Evolutionary conservation across 2,113 vertebrate genomes (phyloP), one percentile per base, ranked within the genome.

Genomic region (Menura novaehollandiae): DNA sequence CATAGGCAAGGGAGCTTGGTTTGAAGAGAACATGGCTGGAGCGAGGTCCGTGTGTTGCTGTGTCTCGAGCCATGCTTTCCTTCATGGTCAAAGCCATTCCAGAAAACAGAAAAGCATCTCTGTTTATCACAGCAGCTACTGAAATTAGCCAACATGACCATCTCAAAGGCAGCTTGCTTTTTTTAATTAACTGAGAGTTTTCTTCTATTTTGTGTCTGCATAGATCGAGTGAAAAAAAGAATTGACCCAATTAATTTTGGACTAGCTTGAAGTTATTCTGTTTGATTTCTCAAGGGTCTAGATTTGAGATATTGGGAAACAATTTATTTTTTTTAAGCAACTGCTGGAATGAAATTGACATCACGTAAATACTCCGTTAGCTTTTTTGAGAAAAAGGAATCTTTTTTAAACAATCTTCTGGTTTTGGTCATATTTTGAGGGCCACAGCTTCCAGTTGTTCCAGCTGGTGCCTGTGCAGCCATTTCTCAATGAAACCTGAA

Each of bases 11-110:
- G 4, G 19, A 69, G 9, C 13, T 76, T 80, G 28, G 0, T 2
- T 49, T 59, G 58, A 81, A n/a, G 17, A 64, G 35, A 73, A 59
- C 17, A 44, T 1, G 2, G 35, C 30, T 44, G n/a, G 47, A 84
- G 7, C 4, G 0, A 8, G 13, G 16, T 53, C 35, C 10, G 2
- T 43, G 6, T 53, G 30, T n/a, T 3, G 0, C 67, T 44, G n/a
- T 37, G 52, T 11, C 12, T 86, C 7, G 1, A 63, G 28, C 7
- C 8, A 12, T 62, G 26, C 11, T 4, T 60, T 72, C 30, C 60
- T 46, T 43, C 15, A 32, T 26, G 4, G 68, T 85, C 59, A 88
- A 81, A 66, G 6, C 35, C 33, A 52, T 41, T 35, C 14, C 62
- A 2, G 16, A 43, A 33, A 72, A 51, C 11, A 64, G 69, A 60